phyloP scores from a whole-genome alignment of 2,113 vertebrate genomes.

The Syngnathus floridae region DNA sequence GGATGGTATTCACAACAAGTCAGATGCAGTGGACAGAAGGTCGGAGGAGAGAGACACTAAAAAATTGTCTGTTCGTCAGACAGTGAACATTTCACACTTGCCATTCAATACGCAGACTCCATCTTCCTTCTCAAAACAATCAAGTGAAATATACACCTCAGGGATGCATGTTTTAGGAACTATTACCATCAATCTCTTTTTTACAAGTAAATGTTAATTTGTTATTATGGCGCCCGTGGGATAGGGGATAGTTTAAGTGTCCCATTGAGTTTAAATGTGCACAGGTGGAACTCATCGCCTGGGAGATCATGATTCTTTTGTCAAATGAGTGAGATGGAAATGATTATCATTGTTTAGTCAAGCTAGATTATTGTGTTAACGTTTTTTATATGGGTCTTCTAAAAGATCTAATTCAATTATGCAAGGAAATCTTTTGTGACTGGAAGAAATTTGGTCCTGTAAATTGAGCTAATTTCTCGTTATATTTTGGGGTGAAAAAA shows the following conservation, averaged over 20 bases:
- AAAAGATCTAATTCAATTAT: background rate
- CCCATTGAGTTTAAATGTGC: background rate
- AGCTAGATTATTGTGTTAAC: background rate
- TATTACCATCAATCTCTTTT: too few species aligned
- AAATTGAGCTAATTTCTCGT: background rate
- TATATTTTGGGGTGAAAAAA: background rate
- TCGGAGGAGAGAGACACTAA: background rate
- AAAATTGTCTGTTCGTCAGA: background rate
- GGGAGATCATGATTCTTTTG: background rate
- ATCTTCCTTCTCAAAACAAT: too few species aligned
- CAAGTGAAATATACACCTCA: too few species aligned
- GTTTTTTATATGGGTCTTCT: background rate
- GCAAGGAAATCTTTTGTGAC: too few species aligned
- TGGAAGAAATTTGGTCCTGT: background rate
- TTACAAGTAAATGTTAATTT: too few species aligned
- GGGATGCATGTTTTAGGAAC: too few species aligned
- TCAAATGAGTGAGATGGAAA: background rate
- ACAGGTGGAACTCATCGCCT: background rate
- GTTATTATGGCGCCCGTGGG: too few species aligned
- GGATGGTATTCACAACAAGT: conserved; percentile 4
- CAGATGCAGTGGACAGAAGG: background rate
- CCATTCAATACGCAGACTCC: too few species aligned
- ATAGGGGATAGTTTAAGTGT: too few species aligned
- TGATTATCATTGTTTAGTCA: background rate
- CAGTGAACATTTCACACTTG: too few species aligned